Evolutionary conservation across 2,113 vertebrate genomes (phyloP).

Genomic region (Leptosomus discolor): DNA sequence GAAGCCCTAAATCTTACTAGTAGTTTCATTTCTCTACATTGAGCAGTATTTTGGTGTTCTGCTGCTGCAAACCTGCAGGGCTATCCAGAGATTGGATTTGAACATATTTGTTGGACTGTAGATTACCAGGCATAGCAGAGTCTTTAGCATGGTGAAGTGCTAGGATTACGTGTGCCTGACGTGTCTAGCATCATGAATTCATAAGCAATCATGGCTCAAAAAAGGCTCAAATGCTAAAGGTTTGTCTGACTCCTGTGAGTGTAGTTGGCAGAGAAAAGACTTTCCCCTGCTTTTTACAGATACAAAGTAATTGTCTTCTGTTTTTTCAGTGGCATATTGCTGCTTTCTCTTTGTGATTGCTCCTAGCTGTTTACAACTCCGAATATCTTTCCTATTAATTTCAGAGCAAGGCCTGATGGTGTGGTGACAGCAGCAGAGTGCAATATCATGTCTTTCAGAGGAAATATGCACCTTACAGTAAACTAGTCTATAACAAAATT

Average conservation of each 20-base stretch:
- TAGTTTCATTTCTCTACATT: background rate
- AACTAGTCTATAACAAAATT: background rate
- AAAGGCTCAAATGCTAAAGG: background rate
- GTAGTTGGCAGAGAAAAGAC: background rate
- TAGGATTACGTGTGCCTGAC: accelerated
- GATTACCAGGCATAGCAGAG: background rate
- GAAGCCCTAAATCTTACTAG: background rate
- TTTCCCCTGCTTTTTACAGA: background rate
- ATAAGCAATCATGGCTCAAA: background rate
- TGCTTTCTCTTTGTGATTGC: background rate
- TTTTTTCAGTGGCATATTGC: accelerated
- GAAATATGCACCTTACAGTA: background rate
- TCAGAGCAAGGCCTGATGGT: background rate
- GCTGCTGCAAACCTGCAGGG: background rate
- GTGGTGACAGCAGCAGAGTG: background rate
- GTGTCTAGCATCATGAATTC: background rate
- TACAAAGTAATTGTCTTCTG: background rate
- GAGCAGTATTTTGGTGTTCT: background rate
- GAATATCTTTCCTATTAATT: background rate
- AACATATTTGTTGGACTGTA: background rate
- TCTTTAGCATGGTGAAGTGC: background rate
- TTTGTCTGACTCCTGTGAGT: background rate
- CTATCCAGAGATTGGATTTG: background rate
- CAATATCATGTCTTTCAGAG: background rate
- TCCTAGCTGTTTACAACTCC: background rate